These are phyloP conservation scores for Sula dactylatra DNA, from an alignment of 2,113 vertebrate species.

Conservation along the genomic window DNA sequence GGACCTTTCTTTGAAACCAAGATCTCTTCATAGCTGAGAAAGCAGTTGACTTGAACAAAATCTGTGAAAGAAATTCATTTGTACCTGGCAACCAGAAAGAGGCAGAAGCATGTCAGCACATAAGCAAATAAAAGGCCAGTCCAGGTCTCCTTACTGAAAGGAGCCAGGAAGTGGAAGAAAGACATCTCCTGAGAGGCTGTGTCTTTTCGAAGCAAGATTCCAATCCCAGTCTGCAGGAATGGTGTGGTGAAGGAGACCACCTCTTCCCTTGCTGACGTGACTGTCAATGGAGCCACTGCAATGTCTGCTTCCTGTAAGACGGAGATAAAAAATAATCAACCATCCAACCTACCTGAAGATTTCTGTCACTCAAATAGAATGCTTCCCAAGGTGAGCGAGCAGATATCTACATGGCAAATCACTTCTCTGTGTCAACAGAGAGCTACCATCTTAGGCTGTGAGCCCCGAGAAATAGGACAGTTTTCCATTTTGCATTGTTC, in stretches of 20 bases:
- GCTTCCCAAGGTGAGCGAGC: neutral
- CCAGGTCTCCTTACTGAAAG: constrained; percentile 87
- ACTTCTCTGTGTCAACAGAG: neutral
- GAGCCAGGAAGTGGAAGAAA: constrained; percentile 80
- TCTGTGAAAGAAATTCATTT: neutral
- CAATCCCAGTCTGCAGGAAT: constrained; percentile 85
- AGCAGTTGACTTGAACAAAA: neutral
- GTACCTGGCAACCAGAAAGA: constrained; percentile 85
- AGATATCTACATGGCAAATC: neutral
- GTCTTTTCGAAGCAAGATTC: constrained; percentile 83
- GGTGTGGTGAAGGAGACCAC: constrained; percentile 84
- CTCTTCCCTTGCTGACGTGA: constrained; percentile 76
- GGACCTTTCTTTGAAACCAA: neutral
- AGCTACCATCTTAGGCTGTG: neutral
- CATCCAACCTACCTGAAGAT: neutral
- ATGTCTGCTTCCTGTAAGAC: constrained; percentile 82
- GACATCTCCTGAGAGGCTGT: constrained; percentile 48
- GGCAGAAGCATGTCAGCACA: constrained; percentile 80
- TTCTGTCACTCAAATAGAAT: neutral
- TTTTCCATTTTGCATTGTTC: neutral
- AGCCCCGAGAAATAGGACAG: neutral
- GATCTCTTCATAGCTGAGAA: neutral
- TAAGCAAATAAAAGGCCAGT: constrained; percentile 82
- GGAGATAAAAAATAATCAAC: neutral
- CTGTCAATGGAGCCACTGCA: constrained; percentile 82